phyloP scores from a whole-genome alignment of 2,797 vertebrate species.

The Lateolabrax maculatus region DNA sequence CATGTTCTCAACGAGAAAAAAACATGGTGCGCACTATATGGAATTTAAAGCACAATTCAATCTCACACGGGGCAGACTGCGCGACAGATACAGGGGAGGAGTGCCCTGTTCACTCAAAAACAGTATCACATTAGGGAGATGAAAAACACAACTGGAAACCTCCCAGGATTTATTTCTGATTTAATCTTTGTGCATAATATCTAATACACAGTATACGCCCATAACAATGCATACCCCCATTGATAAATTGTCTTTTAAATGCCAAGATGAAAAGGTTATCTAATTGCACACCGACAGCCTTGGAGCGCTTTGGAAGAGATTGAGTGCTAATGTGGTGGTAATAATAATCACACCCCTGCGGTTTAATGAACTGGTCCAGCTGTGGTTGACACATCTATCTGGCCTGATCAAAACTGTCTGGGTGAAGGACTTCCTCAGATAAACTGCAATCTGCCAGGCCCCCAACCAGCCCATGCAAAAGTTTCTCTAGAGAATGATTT shows the following conservation, averaged over 20 bases:
- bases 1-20: conserved; percentile 29
- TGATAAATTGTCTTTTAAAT: conserved; percentile 41
- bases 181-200: background rate
- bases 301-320: conserved; percentile 15
- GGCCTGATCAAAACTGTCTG: conserved; percentile 47
- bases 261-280: conserved; percentile 12
- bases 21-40: background rate
- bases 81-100: background rate
- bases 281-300: conserved; percentile 32
- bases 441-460: conserved; percentile 10
- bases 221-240: background rate
- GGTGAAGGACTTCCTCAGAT: conserved; percentile 39
- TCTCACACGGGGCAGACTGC: background rate
- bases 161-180: background rate
- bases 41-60: conserved; percentile 21
- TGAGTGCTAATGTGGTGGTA: conserved; percentile 39
- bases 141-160: background rate
- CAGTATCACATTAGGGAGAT: background rate
- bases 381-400: conserved; percentile 53
- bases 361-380: conserved; percentile 66
- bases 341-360: conserved; percentile 62
- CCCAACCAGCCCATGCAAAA: conserved; percentile 32
- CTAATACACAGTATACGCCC: background rate
- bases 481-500: conserved; percentile 48
- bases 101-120: background rate